These are phyloP conservation scores for Dendropsophus ebraccatus DNA, from an alignment of 2,113 vertebrate genomes.

Conservation along the genomic window DNA sequence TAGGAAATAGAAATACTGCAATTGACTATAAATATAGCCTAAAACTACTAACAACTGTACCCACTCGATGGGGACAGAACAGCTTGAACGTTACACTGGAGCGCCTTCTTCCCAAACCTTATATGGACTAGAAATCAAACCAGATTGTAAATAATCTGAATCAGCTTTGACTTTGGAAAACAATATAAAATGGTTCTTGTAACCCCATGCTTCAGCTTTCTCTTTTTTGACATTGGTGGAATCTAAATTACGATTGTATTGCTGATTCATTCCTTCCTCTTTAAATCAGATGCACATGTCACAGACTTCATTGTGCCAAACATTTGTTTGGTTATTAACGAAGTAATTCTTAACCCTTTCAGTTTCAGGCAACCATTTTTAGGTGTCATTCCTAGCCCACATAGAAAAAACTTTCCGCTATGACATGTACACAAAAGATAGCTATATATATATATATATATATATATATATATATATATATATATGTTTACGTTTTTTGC, in stretches of 20 bases:
- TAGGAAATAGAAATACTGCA: neutral
- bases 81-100: neutral
- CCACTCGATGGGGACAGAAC: neutral
- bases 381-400: neutral
- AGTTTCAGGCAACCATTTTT: neutral
- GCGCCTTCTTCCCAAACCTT: neutral
- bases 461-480: no score
- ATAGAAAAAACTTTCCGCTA: neutral
- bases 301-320: neutral
- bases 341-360: neutral
- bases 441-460: no score
- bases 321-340: slow-evolving; percentile 22
- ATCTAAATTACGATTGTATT: slow-evolving; percentile 15
- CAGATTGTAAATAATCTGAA: slow-evolving; percentile 37
- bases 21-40: neutral
- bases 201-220: slow-evolving; percentile 17
- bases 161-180: slow-evolving; percentile 34
- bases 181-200: slow-evolving; percentile 24
- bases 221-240: slow-evolving; percentile 30
- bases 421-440: neutral
- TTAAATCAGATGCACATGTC: slow-evolving; percentile 33
- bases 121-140: slow-evolving; percentile 22
- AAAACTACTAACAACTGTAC: neutral
- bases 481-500: no score
- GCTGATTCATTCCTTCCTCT: slow-evolving; percentile 27